Evolutionary conservation across 2,797 vertebrate species (phyloP).

Genomic region (Dallia pectoralis): DNA sequence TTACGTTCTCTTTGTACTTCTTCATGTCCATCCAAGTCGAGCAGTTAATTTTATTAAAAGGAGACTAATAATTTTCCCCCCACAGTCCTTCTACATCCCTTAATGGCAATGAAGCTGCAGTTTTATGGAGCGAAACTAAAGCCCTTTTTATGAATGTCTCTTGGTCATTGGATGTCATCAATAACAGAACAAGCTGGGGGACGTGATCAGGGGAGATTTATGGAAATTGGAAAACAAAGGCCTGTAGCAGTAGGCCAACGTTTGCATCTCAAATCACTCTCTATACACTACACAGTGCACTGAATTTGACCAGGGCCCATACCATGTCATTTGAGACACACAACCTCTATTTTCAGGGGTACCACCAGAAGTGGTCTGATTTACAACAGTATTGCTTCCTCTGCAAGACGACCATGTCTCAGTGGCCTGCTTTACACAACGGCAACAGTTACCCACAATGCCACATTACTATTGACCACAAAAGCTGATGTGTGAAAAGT

Average conservation of each 20-base stretch:
- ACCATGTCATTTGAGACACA: no score
- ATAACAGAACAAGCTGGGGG: conserved; percentile 48
- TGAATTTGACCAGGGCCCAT: background rate
- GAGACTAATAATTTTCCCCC: conserved; percentile 45
- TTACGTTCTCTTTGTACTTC: conserved; percentile 25
- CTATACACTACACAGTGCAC: background rate
- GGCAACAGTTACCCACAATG: no score
- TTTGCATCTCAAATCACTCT: background rate
- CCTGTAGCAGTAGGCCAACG: background rate
- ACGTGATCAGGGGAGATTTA: conserved; percentile 34
- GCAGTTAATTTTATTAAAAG: conserved; percentile 21
- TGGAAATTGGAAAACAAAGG: background rate
- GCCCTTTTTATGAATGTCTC: conserved; percentile 56
- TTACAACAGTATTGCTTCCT: conserved; percentile 31
- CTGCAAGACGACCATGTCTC: background rate
- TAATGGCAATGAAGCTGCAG: conserved; percentile 53
- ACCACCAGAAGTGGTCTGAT: conserved; percentile 53
- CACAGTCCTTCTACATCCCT: conserved; percentile 45
- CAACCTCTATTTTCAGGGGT: conserved; percentile 44
- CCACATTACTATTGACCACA: no score
- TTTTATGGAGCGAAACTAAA: conserved; percentile 67
- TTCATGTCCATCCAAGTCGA: conserved; percentile 35
- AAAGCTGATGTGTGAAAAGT: no score
- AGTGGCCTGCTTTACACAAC: no score
- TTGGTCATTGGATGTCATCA: conserved; percentile 63